A percentile compares a stretch with the other conserved stretches of the same genome.
Evolutionary conservation across 2,888 invertebrate genomes (phyloP).

Genomic region (Drosophila infuscata): DNA sequence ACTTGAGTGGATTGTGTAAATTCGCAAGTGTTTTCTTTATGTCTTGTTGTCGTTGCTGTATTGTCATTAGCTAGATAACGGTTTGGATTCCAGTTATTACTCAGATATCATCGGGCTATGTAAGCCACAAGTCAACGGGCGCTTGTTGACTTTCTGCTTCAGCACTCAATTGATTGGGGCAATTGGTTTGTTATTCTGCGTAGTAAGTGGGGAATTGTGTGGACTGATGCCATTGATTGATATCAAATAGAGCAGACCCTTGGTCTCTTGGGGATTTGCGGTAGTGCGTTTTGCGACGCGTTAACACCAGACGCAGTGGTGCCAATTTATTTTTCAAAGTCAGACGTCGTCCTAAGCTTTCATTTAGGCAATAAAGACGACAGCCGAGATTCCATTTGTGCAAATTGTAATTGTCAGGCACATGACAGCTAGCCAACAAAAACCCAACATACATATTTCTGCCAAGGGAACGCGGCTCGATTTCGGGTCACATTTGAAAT

Average conservation of each 20-base stretch:
- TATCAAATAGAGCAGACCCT: slow-evolving; percentile 52
- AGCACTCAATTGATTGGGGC: slow-evolving; percentile 64
- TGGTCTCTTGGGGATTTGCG: slow-evolving; percentile 56
- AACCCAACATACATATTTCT: slow-evolving; percentile 34
- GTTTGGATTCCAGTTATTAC: slow-evolving; percentile 37
- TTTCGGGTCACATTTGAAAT: slow-evolving; percentile 8
- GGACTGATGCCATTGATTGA: slow-evolving; percentile 67
- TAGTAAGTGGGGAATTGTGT: slow-evolving; percentile 11
- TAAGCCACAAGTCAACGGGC: slow-evolving; percentile 34
- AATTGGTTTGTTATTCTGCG: slow-evolving; percentile 32
- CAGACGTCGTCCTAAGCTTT: slow-evolving; percentile 27
- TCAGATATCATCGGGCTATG: slow-evolving; percentile 26
- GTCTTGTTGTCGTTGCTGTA: slow-evolving; percentile 11
- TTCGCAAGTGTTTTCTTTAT: slow-evolving; percentile 15
- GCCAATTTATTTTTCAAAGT: slow-evolving; percentile 59
- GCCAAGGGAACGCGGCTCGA: slow-evolving; percentile 3
- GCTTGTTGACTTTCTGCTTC: slow-evolving; percentile 60
- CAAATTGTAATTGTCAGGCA: slow-evolving; percentile 68
- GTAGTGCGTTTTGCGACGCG: slow-evolving; percentile 37
- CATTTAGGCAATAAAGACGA: slow-evolving; percentile 45
- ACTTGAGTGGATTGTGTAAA: slow-evolving; percentile 25
- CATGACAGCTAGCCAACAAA: slow-evolving; percentile 23
- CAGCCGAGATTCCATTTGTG: slow-evolving; percentile 55
- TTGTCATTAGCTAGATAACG: slow-evolving; percentile 43
- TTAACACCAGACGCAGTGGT: slow-evolving; percentile 48